Conservation (phyloP, 1,140 invertebrate genomes). For the Schlechtendalia chinensis region DNA sequence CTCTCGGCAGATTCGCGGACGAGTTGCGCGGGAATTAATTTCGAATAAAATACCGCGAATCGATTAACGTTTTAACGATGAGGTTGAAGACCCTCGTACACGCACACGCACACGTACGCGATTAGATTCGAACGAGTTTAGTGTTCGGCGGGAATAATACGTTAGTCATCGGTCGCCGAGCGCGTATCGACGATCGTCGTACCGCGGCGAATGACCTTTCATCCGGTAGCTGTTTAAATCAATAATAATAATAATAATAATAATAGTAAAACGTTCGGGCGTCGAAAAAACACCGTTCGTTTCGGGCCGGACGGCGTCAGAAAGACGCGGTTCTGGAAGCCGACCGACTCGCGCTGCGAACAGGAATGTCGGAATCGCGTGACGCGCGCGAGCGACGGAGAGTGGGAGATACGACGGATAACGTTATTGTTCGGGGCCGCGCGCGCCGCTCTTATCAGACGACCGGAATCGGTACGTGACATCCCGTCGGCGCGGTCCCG, state of each 20-base stretch:
- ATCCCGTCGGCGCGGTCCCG: neutral
- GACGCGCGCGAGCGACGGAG: neutral
- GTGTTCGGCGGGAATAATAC: neutral
- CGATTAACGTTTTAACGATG: too few relatives aligned
- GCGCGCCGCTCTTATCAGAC: neutral
- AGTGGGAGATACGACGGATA: too few relatives aligned
- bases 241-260: too few relatives aligned
- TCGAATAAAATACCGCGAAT: too few relatives aligned
- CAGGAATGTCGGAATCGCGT: neutral
- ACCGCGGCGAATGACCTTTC: neutral
- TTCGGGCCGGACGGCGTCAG: neutral
- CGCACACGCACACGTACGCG: too few relatives aligned
- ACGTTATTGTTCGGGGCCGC: too few relatives aligned
- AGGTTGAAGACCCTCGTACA: neutral
- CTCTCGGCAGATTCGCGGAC: too few relatives aligned
- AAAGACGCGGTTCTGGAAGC: neutral
- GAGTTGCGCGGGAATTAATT: too few relatives aligned
- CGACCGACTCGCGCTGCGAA: neutral
- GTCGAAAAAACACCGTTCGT: neutral
- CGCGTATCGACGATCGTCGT: too few relatives aligned
- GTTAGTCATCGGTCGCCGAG: neutral
- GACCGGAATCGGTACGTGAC: neutral
- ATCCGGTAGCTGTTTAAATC: too few relatives aligned
- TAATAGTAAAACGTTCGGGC: too few relatives aligned
- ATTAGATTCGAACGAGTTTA: constrained; percentile 16